phyloP scores from a whole-genome alignment of 2,113 vertebrate genomes.

The Petrocephalus microphthalmus region DNA sequence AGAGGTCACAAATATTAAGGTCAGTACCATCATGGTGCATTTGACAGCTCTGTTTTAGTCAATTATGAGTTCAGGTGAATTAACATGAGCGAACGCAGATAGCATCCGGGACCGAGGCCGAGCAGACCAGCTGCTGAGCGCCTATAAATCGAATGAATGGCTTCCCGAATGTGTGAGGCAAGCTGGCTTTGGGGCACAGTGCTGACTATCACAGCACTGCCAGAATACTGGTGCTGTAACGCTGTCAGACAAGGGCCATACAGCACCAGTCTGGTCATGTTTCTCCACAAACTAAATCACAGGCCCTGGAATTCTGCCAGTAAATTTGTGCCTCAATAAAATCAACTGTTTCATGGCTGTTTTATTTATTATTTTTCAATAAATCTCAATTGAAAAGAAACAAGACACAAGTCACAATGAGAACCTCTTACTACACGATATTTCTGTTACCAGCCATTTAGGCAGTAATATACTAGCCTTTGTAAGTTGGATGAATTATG shows the following conservation, averaged over 20 bases:
- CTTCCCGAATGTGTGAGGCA: not conserved
- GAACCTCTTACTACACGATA: not conserved
- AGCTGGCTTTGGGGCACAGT: not conserved
- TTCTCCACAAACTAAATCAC: not conserved
- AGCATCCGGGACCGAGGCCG: not conserved
- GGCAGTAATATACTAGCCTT: not conserved
- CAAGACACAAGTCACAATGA: not conserved
- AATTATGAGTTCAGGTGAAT: not conserved
- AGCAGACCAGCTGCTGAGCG: not conserved
- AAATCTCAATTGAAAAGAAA: not conserved
- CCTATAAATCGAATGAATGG: not conserved
- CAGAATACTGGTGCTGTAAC: not conserved
- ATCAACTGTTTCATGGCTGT: not conserved
- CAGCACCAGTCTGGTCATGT: not conserved
- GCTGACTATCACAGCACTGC: not conserved
- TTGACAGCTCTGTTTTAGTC: not conserved
- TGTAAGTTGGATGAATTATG: not conserved
- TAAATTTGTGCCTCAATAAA: not conserved
- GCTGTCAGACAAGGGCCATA: not conserved
- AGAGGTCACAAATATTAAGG: not conserved
- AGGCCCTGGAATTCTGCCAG: not conserved
- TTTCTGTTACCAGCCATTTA: not conserved
- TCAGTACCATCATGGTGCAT: not conserved
- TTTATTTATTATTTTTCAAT: not conserved
- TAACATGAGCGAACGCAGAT: not conserved